Evolutionary conservation across 1,140 invertebrate species (phyloP).

Genomic region (Orius insidiosus): DNA sequence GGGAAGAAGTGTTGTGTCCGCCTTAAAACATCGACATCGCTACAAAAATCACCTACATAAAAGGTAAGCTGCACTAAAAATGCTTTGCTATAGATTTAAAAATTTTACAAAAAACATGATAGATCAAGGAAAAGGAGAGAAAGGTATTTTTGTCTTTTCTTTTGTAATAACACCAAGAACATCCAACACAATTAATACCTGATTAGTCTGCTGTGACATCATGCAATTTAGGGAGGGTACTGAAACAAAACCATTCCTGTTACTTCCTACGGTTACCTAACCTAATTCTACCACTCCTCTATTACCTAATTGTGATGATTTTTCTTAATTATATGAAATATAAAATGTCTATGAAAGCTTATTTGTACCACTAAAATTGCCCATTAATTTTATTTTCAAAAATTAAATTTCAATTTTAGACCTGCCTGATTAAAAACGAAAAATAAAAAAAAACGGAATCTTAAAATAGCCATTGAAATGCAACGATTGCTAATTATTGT

Average conservation of each 20-base stretch:
- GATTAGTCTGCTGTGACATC: constrained; percentile 24
- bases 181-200: constrained; percentile 22
- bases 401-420: too few relatives aligned
- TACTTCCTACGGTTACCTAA: constrained; percentile 16
- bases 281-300: constrained; percentile 16
- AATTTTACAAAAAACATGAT: not conserved
- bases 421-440: too few relatives aligned
- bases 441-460: too few relatives aligned
- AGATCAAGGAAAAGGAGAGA: not conserved
- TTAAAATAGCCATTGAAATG: too few relatives aligned
- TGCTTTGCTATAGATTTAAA: constrained; percentile 9
- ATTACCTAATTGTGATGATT: constrained; percentile 8
- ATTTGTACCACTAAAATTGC: too few relatives aligned
- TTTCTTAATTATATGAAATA: constrained; percentile 1
- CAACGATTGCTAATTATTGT: too few relatives aligned
- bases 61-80: constrained; percentile 8
- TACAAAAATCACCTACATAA: too few relatives aligned
- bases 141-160: not conserved
- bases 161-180: constrained; percentile 16
- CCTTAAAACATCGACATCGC: too few relatives aligned
- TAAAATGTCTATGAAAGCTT: too few relatives aligned
- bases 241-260: constrained; percentile 24
- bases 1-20: too few relatives aligned
- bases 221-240: constrained; percentile 24
- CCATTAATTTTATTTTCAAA: too few relatives aligned